phyloP scores from a whole-genome alignment of 1,140 invertebrate species.

The Brachionus asplanchnoidis region DNA sequence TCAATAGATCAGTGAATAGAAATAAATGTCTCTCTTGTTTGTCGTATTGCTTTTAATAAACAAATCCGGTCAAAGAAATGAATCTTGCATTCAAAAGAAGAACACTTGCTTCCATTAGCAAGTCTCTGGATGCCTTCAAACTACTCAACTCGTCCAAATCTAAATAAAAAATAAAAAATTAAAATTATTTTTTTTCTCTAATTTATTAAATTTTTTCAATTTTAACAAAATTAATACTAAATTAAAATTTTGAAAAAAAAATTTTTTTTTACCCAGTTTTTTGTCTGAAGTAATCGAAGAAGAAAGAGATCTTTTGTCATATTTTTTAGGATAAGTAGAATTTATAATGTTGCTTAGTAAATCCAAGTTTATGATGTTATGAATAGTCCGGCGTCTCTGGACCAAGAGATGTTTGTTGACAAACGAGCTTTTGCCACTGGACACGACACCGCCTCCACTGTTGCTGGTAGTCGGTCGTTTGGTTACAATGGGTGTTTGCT shows the following conservation, averaged over 20 bases:
- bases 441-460: neutral
- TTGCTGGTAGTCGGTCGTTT: neutral
- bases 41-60: constrained; percentile 20
- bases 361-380: constrained; percentile 33
- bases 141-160: neutral
- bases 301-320: neutral
- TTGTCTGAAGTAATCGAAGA: neutral
- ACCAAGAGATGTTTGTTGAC: constrained; percentile 14
- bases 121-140: neutral
- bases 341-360: neutral
- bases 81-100: neutral
- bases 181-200: too few species aligned
- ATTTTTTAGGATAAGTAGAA: neutral
- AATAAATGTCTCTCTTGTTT: constrained; percentile 41
- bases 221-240: too few species aligned
- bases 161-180: neutral
- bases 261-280: neutral
- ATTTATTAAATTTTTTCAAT: too few species aligned
- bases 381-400: constrained; percentile 29
- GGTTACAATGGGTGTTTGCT: neutral
- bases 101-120: constrained; percentile 22
- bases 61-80: neutral
- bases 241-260: neutral
- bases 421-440: neutral
- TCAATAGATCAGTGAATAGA: constrained; percentile 39